These are phyloP conservation scores for Acrossocheilus wenchowensis DNA, from an alignment of 2,797 vertebrate species.

Conservation along the genomic window DNA sequence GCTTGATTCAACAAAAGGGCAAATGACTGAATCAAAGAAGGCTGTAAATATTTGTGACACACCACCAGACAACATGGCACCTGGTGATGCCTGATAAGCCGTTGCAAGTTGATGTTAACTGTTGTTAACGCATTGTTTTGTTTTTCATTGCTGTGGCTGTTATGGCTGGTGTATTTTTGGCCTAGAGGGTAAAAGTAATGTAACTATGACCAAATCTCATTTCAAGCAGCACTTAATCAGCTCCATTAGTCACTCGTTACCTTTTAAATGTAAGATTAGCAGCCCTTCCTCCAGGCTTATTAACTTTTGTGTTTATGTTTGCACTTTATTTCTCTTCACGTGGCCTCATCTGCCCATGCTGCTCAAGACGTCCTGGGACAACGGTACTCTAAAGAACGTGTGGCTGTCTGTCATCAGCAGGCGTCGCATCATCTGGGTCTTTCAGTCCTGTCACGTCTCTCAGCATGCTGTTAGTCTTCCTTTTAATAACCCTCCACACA, in stretches of 20 bases:
- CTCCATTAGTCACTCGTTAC: constrained; percentile 66
- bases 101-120: not conserved
- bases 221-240: constrained; percentile 47
- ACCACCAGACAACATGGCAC: constrained; percentile 16
- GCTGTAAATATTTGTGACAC: constrained; percentile 16
- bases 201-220: constrained; percentile 29
- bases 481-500: constrained; percentile 52
- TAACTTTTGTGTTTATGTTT: constrained; percentile 68
- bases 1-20: not conserved
- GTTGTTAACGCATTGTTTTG: not conserved
- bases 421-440: constrained; percentile 23
- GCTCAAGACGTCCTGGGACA: constrained; percentile 45
- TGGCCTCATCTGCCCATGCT: constrained; percentile 50
- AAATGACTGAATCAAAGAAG: not conserved
- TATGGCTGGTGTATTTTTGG: constrained; percentile 27
- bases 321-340: constrained; percentile 57
- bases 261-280: constrained; percentile 62
- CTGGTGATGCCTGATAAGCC: constrained; percentile 17
- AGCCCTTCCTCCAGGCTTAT: constrained; percentile 63
- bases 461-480: constrained; percentile 37
- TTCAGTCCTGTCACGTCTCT: constrained; percentile 36
- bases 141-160: constrained; percentile 10
- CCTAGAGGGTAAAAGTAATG: constrained; percentile 15
- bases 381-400: constrained; percentile 31
- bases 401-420: constrained; percentile 48